Evolutionary conservation across 2,888 invertebrate genomes (phyloP), one percentile per base, ranked within the genome.

Genomic region (Deilephila porcellus): DNA sequence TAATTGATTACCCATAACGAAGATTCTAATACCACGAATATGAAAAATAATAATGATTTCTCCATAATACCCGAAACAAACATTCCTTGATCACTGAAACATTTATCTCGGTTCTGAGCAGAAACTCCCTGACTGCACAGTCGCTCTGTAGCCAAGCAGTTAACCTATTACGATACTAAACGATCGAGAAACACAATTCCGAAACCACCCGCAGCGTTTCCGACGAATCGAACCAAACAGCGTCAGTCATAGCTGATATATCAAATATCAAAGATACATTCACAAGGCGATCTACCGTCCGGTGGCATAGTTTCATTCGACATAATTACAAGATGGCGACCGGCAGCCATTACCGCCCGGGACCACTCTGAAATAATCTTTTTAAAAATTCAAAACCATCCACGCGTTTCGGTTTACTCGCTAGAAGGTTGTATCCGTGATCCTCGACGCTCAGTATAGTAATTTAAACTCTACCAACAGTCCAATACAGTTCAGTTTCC

Each of bases 341-440:
- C 76, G 74, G 84, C 82, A 88, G 88, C 88, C 87, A 89, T 91
- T 90, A 90, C 86, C 79, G 80, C 74, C 79, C 78, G 79, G 84
- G 81, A 79, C 82, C 87, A 86, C 87, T 87, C 87, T 83, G 86
- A 89, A 91, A 93, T 91, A 92, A 91, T 91, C 90, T 90, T 88
- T 92, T 93, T 88, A 91, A 93, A 91, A 91, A 93, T 93, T 93
- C 90, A 92, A 87, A 87, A 83, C 84, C 81, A 64, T 60, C 78
- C 82, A 84, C 86, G 83, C 86, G 86, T 82, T 83, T 83, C 84
- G 83, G 81, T 78, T 81, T 82, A 81, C 82, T 82, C 84, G 80
- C 78, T 77, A 79, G 77, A 64, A 79, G 80, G 85, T 88, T 85
- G 85, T 84, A 81, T 85, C 83, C 82, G 86, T 86, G 83, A 59